A percentile compares a stretch with the other conserved stretches of the same genome.
phyloP scores from a whole-genome alignment of 37 sponge, comb jelly and placozoan species.

The Tethya wilhelma region DNA sequence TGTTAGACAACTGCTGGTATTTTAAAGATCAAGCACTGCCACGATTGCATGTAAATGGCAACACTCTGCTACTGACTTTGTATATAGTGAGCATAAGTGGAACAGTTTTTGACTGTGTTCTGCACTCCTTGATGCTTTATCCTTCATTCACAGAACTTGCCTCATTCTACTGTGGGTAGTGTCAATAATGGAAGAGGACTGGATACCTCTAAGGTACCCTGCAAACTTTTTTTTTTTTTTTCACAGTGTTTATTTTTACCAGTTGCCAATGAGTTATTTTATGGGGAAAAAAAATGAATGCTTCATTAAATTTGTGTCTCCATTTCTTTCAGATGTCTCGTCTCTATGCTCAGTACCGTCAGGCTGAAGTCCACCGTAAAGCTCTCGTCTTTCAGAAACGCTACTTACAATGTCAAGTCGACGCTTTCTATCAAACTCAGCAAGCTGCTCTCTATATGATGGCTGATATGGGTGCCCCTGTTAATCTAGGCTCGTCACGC shows the following conservation, averaged over 20 bases:
- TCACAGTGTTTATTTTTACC: too few relatives aligned
- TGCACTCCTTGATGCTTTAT: too few relatives aligned
- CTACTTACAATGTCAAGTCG: conserved; percentile 56
- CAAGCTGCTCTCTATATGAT: conserved; percentile 62
- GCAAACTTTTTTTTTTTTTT: too few relatives aligned
- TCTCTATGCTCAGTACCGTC: conserved; percentile 46
- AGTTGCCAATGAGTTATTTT: background rate
- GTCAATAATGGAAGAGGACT: too few relatives aligned
- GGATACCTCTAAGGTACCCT: too few relatives aligned
- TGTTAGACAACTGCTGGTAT: too few relatives aligned
- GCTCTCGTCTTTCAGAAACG: conserved; percentile 62
- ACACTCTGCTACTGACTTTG: too few relatives aligned
- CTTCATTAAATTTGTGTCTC: background rate
- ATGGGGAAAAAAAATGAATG: background rate
- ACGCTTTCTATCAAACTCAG: conserved; percentile 71
- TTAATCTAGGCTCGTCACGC: background rate
- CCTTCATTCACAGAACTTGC: too few relatives aligned
- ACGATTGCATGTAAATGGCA: too few relatives aligned
- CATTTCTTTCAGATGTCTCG: conserved; percentile 18
- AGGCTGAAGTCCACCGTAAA: conserved; percentile 57
- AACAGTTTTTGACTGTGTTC: too few relatives aligned
- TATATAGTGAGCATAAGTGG: too few relatives aligned
- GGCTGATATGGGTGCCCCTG: conserved; percentile 67
- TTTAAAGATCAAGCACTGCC: background rate
- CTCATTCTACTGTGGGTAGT: too few relatives aligned